phyloP scores from a whole-genome alignment of 2,797 vertebrate genomes.

The Alcedo quadribrachys region DNA sequence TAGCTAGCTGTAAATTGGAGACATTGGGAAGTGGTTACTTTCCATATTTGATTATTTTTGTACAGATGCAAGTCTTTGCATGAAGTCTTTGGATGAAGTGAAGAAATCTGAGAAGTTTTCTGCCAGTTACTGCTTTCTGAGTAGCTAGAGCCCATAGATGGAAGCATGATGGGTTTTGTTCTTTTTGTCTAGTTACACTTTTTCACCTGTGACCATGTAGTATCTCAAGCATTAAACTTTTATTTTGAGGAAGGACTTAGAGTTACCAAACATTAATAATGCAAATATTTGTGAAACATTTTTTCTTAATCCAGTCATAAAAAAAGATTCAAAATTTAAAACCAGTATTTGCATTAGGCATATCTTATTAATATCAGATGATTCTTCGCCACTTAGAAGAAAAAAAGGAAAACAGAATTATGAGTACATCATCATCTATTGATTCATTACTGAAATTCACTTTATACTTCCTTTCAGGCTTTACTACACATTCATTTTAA shows the following conservation, averaged over 20 bases:
- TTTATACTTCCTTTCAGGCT: conserved; percentile 42
- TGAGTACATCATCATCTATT: conserved; percentile 6
- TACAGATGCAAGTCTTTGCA: no score
- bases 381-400: conserved; percentile 29
- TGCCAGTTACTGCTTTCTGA: neutral
- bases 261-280: conserved; percentile 22
- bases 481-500: conserved; percentile 41
- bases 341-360: conserved; percentile 26
- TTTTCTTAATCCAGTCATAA: conserved; percentile 3
- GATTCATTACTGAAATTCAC: conserved; percentile 40
- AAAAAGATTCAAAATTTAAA: conserved; percentile 17
- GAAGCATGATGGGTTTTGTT: neutral
- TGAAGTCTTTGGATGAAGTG: neutral
- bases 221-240: neutral
- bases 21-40: fast-evolving
- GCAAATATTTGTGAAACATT: conserved; percentile 33
- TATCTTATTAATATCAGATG: conserved; percentile 56
- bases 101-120: neutral
- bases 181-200: neutral
- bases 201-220: neutral
- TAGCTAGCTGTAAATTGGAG: neutral
- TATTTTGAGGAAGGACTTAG: neutral
- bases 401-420: conserved; percentile 32
- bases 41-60: fast-evolving
- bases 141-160: neutral